Evolutionary conservation across 2,888 invertebrate genomes (phyloP), one percentile per base, ranked within the genome.

Genomic region (Orthosia incerta): DNA sequence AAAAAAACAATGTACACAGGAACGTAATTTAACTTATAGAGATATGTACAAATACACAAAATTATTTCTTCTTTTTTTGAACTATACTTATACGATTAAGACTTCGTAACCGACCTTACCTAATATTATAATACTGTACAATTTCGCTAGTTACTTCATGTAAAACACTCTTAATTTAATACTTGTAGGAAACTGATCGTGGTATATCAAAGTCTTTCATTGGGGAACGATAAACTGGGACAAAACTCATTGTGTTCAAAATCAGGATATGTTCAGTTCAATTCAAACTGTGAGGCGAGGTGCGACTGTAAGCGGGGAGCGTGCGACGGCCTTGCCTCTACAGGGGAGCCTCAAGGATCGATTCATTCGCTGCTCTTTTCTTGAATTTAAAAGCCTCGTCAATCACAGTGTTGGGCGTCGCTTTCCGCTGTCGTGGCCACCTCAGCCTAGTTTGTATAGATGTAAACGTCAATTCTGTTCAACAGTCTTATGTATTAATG

Each of bases 41-140:
- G 83, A 85, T 96, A 96, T 96, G 91, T 96, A 96, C 96, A 96
- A 95, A 96, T 95, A 96, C 94, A 96, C 94, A 96, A 92, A 90
- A 89, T 89, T 86, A 79, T 75, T 84, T 82, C 88, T 90, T 89
- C 83, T 84, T 79, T 84, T 88, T 91, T 93, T 93, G 93, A 95
- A 94, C 94, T 93, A 93, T 94, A 91, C 92, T 93, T 95, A 92
- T 91, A 92, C 92, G 90, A 91, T 93, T 92, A 95, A 94, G 92
- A 92, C 91, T 91, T 94, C 91, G 82, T 91, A 90, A 91, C 87
- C 90, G 91, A 92, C 90, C 93, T 94, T 94, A 94, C 87, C 91
- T 94, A 91, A 92, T 88, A 90, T 92, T 95, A 95, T 96, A 96
- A 96, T 96, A 96, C 96, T 96, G 96, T 96, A 96, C 96, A 96